Evolutionary conservation across 2,888 invertebrate species (phyloP), one percentile per base, ranked within the genome.

Genomic region (Geotrupes spiniger): DNA sequence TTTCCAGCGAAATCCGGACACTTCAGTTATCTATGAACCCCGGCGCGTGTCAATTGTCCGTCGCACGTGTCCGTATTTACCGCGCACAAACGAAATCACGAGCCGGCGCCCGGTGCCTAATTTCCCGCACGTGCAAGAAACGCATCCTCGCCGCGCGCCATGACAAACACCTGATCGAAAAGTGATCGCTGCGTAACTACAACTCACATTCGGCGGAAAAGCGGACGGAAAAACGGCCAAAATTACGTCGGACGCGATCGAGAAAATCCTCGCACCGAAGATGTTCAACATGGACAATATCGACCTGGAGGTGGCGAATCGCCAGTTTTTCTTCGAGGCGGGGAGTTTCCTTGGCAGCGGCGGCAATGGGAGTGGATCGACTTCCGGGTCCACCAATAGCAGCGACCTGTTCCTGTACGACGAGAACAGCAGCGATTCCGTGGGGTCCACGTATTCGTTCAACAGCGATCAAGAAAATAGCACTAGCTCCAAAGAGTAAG

Each of bases 381-480:
- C 81, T 76, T 74, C 74, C 38, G 75, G 76, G 42, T 76, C 75
- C 28, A 78, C 78, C 40, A 80, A 81, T 55, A 80, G 81, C 46
- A 79, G 81, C 56, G 89, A 88, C 65, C 77, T 87, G 63, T 85
- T 84, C 63, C 75, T 87, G n/a, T 85, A 84, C 49, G 78, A 78
- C 50, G 78, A 78, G 33, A 73, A 73, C 54, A 79, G 83, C 61
- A 81, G 79, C 55, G 83, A 83, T 68, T 80, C 81, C 4, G 64
- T 62, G 28, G 82, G 83, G 61, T 86, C 87, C 45, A 83, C 81
- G 60, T 78, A 84, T 52, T 75, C 76, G n/a, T 89, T 87, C 67
- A 85, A 85, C 52, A 90, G 90, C 69, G 90, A 91, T 64, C 89
- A 89, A 70, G 91, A 91, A 68, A 89, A 89, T 67, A 83, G 79